phyloP scores from a whole-genome alignment of 2,888 invertebrate genomes.

The Caenorhabditis parvicauda region DNA sequence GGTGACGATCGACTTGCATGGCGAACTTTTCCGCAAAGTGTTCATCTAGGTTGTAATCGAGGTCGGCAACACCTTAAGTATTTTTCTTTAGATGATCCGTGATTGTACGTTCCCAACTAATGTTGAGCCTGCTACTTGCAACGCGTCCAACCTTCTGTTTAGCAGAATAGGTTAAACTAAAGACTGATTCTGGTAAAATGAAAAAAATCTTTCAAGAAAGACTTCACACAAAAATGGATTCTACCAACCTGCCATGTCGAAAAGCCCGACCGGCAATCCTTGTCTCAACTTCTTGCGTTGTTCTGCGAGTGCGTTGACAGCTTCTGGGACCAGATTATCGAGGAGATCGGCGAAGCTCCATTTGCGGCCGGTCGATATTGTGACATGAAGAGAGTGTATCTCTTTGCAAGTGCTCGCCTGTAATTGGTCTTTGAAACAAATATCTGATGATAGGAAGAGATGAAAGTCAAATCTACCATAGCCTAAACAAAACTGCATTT shows the following conservation, averaged over 20 bases:
- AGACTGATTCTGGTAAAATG: too few species aligned
- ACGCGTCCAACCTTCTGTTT: too few species aligned
- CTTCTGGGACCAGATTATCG: conserved; percentile 68
- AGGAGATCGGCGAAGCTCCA: conserved; percentile 86
- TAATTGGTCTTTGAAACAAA: too few species aligned
- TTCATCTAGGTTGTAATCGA: conserved; percentile 42
- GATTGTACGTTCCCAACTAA: too few species aligned
- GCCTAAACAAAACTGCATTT: background rate
- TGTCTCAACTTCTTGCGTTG: conserved; percentile 25
- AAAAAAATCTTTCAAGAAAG: too few species aligned
- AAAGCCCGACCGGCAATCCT: conserved; percentile 32
- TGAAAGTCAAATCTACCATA: background rate
- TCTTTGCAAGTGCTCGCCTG: conserved; percentile 63
- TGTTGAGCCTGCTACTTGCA: too few species aligned
- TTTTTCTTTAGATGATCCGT: too few species aligned
- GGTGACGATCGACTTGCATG: conserved; percentile 35
- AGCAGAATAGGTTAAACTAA: too few species aligned
- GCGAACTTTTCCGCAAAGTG: conserved; percentile 36
- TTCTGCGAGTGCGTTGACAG: conserved; percentile 17
- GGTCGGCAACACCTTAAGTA: conserved; percentile 41
- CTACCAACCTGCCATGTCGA: conserved; percentile 54
- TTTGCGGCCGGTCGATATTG: conserved; percentile 85
- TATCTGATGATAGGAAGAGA: background rate
- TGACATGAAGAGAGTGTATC: conserved; percentile 87
- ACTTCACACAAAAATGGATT: too few species aligned